phyloP scores from a whole-genome alignment of 2,888 invertebrate species.

The Pandemis corylana region DNA sequence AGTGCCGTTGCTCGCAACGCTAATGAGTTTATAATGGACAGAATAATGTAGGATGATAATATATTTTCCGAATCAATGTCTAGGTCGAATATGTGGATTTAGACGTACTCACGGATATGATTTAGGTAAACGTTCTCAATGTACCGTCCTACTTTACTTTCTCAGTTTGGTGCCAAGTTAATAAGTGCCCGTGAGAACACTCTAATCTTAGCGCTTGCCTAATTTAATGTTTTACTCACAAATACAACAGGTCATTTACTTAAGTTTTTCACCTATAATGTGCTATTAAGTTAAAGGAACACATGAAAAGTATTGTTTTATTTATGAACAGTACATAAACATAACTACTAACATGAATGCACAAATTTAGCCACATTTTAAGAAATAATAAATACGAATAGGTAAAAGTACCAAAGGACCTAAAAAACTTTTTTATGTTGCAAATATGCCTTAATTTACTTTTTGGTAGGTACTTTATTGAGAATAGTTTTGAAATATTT shows the following conservation, averaged over 20 bases:
- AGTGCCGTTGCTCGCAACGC: conserved; percentile 83
- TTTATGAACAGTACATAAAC: background rate
- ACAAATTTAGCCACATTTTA: no score
- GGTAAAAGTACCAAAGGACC: no score
- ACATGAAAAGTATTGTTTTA: background rate
- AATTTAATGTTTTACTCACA: background rate
- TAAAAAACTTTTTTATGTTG: no score
- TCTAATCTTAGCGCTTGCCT: conserved; percentile 23
- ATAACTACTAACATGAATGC: no score
- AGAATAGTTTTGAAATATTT: no score
- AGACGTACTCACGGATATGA: conserved; percentile 36
- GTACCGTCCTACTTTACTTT: conserved; percentile 37
- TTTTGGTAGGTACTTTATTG: no score
- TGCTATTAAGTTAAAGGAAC: background rate
- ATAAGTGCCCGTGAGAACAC: conserved; percentile 30
- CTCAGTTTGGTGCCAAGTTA: conserved; percentile 37
- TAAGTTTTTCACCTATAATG: background rate
- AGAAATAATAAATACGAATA: no score
- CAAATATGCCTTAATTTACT: no score
- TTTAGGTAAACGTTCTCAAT: conserved; percentile 36
- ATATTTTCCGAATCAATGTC: conserved; percentile 82
- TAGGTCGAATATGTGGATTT: conserved; percentile 66
- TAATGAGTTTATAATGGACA: conserved; percentile 84
- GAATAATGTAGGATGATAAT: conserved; percentile 80
- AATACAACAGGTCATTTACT: no score